Base-by-base conservation (phyloP, 2,888 invertebrate species). In the Neoaliturus tenellus region DNA sequence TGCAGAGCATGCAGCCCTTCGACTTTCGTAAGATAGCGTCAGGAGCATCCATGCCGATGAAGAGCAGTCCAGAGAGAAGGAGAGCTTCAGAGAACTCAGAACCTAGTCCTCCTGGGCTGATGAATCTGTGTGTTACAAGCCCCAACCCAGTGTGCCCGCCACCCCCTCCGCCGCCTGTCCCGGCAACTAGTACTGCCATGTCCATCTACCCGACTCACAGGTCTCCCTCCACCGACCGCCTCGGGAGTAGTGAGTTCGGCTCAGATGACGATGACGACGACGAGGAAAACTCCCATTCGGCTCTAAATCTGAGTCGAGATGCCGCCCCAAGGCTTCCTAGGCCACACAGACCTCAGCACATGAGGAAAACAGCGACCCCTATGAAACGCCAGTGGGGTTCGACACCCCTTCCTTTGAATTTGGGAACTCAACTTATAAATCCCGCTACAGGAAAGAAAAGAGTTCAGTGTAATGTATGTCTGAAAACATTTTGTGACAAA, bases 401-500 rank as follows among this genome's bases (percentile, higher is more conserved):
- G 0, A 93, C 95, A 33, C 93, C 93, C 88, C 91, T 96, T 89
- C 97, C 97, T 0, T 92, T 96, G 1, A 97, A 97, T 88, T 91
- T 97, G 86, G 97, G 97, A 14, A 97, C 97, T 0, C 96, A 97
- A 88, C 96, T 97, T 87, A 97, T 98, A 39, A 98, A 98, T 89
- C 98, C 98, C 0, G 95, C 97, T 0, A 98, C 98, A 0, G 98
- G 98, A 0, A 99, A 99, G 91, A 98, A 98, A 90, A 94, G 99
- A 86, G 99, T 99, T 2, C 98, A 99, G 90, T 99, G 99, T 91
- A 98, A 98, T 89, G 98, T 98, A 58, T 99, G 99, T 90, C 92
- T 98, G 85, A 99, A 99, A 92, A 99, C 99, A 20, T 99, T 99
- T 92, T 99, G 99, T 93, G 99, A 99, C 92, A 99, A 99, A 92